Evolutionary conservation across 2,888 invertebrate genomes (phyloP).

Genomic region (Leptinotarsa peninsularis): DNA sequence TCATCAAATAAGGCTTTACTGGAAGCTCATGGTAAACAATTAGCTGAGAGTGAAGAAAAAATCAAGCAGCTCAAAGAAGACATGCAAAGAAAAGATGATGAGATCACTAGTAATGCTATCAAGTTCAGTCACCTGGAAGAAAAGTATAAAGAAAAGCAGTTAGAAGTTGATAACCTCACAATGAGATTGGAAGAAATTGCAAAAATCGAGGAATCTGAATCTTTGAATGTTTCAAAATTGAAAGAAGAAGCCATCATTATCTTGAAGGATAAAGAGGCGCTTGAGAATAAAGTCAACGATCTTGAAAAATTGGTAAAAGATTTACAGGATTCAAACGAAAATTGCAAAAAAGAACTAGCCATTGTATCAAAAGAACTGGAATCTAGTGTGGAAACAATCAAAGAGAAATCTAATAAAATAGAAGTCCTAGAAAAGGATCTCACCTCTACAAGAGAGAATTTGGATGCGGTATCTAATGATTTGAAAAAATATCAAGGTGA

Average conservation of each 20-base stretch:
- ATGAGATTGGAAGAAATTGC: constrained; percentile 34
- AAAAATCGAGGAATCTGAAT: constrained; percentile 31
- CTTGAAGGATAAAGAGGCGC: constrained; percentile 28
- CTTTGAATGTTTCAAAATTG: constrained; percentile 30
- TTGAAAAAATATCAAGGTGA: constrained; percentile 60
- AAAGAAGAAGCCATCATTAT: constrained; percentile 33
- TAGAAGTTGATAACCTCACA: constrained; percentile 31
- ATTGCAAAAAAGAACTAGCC: constrained; percentile 37
- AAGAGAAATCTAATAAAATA: constrained; percentile 57
- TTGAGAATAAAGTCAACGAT: constrained; percentile 33
- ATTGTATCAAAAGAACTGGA: constrained; percentile 38
- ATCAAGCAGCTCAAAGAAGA: constrained; percentile 22
- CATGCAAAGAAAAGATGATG: constrained; percentile 21
- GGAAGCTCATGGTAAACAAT: constrained; percentile 29
- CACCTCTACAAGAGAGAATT: constrained; percentile 57
- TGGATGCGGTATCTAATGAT: constrained; percentile 51
- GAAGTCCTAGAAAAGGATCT: constrained; percentile 60
- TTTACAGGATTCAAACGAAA: constrained; percentile 35
- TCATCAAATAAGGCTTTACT: constrained; percentile 29
- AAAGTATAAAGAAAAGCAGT: constrained; percentile 27
- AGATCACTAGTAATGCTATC: constrained; percentile 16
- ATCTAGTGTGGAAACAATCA: constrained; percentile 32
- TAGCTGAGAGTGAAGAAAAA: constrained; percentile 22
- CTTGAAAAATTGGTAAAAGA: constrained; percentile 31
- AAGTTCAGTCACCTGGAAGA: constrained; percentile 29